Evolutionary conservation across 2,888 invertebrate genomes (phyloP), one percentile per base, ranked within the genome.

Genomic region (Phyllotreta cruciferae): DNA sequence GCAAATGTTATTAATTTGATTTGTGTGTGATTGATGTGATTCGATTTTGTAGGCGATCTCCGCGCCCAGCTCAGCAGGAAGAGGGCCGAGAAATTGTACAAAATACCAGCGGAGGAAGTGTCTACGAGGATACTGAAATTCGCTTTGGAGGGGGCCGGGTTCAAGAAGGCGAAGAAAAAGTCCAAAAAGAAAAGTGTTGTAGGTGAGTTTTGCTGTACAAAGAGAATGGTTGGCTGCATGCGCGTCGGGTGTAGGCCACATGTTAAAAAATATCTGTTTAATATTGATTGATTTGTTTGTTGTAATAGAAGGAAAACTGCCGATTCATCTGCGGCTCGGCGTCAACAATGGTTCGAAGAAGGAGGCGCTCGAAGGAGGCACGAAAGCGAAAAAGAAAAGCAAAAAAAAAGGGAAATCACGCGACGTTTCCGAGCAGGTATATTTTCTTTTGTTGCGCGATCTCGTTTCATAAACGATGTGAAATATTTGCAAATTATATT

Each of bases 21-120:
- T 24, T 41, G 41, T 45, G 34, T 36, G 24, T 41, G 24, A 34
- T 7, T 49, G 0, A 47, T 37, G 10, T 0, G 9, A 6, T 56
- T 57, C 39, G 13, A n/a, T n/a, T n/a, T 52, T 10, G 67, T 68
- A 73, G 83, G 82, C 37, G 85, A 85, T 74, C 75, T 85, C 34
- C 77, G 85, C 52, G 81, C 84, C 1, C 85, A 85, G 69, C 71
- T 85, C 13, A 85, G 85, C 69, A 80, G 84, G 66, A 83, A 84
- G 67, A 77, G 85, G 41, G 85, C 85, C 0, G 84, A 85, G 70
- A 78, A 84, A 66, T 79, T 84, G 56, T 81, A 80, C 35, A 80
- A 81, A 71, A 55, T 67, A 34, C 77, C 79, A 4, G 74, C 79
- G 39, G 78, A 79, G 61, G 82, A 81, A 53, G 81, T 79, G 10